Conservation (phyloP, 2,113 vertebrate species). For the Notarius lentiginosus region DNA sequence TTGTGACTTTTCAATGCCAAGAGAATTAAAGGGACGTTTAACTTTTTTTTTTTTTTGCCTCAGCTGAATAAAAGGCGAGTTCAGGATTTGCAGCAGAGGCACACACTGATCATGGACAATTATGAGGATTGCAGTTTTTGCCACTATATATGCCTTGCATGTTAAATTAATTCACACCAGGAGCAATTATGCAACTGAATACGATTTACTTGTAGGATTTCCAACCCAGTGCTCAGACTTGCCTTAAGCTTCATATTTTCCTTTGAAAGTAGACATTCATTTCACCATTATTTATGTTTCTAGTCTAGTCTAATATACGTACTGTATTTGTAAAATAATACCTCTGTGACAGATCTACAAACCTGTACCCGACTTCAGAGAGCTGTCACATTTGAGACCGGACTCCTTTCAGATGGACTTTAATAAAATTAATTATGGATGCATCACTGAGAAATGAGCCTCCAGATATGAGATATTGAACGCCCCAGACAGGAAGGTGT, state of each 20-base stretch:
- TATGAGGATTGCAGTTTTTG: background rate
- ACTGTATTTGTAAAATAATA: constrained; percentile 21
- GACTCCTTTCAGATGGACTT: background rate
- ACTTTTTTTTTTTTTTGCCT: background rate
- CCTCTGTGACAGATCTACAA: background rate
- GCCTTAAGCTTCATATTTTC: constrained; percentile 51
- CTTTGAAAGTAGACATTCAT: constrained; percentile 21
- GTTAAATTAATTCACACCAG: background rate
- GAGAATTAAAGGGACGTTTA: constrained; percentile 8
- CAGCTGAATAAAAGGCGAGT: constrained; percentile 1
- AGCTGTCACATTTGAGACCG: background rate
- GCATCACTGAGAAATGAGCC: background rate
- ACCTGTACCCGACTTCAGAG: background rate
- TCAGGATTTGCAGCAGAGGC: constrained; percentile 23
- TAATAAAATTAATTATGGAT: background rate
- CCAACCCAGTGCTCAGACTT: constrained; percentile 41
- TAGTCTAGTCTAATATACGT: background rate
- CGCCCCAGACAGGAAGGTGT: background rate
- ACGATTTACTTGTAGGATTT: constrained; percentile 3
- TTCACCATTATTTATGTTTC: constrained; percentile 1
- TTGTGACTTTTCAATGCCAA: constrained; percentile 7
- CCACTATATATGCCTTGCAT: background rate
- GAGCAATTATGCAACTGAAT: background rate
- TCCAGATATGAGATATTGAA: background rate
- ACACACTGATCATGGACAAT: background rate